Evolutionary conservation across 1,140 invertebrate genomes (phyloP).

Genomic region (Drosophila quadrilineata): DNA sequence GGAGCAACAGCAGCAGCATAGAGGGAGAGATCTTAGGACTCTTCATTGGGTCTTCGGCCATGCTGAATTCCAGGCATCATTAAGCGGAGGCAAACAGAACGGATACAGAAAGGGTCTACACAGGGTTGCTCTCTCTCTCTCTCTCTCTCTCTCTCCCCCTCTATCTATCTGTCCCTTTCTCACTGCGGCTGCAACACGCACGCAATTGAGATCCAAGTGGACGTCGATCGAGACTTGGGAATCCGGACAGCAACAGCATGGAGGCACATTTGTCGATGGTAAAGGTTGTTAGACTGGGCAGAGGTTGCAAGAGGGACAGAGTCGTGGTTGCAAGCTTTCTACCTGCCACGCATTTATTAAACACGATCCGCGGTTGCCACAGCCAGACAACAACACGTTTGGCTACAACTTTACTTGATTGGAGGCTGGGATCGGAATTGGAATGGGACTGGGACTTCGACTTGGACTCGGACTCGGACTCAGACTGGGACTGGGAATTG

Average conservation of each 20-base stretch:
- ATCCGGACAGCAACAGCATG: no score
- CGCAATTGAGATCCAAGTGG: conserved; percentile 52
- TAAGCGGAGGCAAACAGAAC: conserved; percentile 53
- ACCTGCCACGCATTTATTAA: conserved; percentile 73
- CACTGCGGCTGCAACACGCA: neutral
- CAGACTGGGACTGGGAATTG: conserved; percentile 2
- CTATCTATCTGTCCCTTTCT: neutral
- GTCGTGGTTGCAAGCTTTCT: conserved; percentile 45
- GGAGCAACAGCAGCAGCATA: no score
- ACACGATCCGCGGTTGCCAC: conserved; percentile 47
- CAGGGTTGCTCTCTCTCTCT: neutral
- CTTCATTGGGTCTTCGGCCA: conserved; percentile 56
- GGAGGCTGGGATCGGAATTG: conserved; percentile 34
- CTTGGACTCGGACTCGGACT: conserved; percentile 6
- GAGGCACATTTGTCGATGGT: no score
- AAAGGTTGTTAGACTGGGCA: no score
- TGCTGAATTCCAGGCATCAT: conserved; percentile 78
- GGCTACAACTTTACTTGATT: conserved; percentile 73
- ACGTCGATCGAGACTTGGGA: conserved; percentile 33
- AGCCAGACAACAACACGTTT: conserved; percentile 43
- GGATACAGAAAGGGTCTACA: conserved; percentile 65
- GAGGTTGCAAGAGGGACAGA: neutral
- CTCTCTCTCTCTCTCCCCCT: neutral
- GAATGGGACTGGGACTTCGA: conserved; percentile 17
- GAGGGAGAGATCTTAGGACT: no score